Conservation (phyloP, 2,113 vertebrate genomes). For the Euleptes europaea region DNA sequence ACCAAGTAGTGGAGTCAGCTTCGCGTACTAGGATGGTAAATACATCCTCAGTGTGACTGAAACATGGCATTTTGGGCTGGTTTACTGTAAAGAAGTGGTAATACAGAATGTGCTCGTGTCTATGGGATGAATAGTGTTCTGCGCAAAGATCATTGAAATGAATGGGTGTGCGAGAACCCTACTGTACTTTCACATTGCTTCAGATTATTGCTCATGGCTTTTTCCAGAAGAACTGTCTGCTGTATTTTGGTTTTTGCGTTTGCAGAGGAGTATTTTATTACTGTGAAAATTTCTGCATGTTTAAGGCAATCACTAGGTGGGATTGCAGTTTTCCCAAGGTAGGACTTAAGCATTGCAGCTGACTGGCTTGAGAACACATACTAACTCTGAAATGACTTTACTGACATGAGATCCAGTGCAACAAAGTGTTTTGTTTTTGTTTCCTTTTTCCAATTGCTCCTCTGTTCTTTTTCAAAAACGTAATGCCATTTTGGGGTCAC, state of each 20-base stretch:
- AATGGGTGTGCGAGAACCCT: background rate
- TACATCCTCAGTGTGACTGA: background rate
- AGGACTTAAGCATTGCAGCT: background rate
- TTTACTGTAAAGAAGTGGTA: background rate
- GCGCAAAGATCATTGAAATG: background rate
- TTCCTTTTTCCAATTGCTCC: background rate
- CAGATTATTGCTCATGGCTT: background rate
- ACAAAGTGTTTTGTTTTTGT: too few species aligned
- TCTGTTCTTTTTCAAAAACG: background rate
- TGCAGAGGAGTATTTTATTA: background rate
- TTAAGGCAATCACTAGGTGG: background rate
- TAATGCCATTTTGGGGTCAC: background rate
- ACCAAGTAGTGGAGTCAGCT: background rate
- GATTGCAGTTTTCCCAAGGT: background rate
- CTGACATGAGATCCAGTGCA: background rate
- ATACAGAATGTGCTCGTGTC: background rate
- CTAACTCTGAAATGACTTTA: background rate
- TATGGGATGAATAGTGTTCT: background rate
- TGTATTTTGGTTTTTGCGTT: rapidly evolving
- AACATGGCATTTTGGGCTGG: background rate
- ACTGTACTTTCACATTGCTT: background rate
- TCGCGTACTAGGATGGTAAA: background rate
- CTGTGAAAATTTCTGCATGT: background rate
- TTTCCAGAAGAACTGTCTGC: background rate
- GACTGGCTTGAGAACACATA: background rate